Conservation (phyloP, 2,888 invertebrate genomes). For the Odontomyia ornata region DNA sequence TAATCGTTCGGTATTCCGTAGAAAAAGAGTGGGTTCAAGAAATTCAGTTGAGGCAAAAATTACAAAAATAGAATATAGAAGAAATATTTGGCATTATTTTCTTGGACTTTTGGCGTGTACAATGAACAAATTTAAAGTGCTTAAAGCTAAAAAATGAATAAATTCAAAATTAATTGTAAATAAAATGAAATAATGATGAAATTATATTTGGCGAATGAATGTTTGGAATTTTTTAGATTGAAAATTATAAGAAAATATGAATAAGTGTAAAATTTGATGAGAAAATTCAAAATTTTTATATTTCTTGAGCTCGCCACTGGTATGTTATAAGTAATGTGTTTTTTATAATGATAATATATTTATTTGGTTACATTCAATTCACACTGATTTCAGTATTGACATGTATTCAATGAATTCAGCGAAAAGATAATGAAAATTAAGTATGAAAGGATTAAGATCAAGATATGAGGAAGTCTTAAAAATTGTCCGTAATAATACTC, state of each 20-base stretch:
- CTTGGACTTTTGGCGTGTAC: background rate
- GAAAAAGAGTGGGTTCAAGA: conserved; percentile 39
- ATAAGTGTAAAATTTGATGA: background rate
- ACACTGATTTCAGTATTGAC: conserved; percentile 4
- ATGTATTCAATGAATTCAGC: conserved; percentile 11
- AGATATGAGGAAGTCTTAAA: background rate
- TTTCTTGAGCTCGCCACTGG: conserved; percentile 40
- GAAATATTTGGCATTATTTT: background rate
- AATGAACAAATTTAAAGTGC: conserved; percentile 5
- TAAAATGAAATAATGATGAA: conserved; percentile 6
- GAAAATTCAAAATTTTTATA: conserved; percentile 28
- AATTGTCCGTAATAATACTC: conserved; percentile 38
- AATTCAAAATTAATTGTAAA: conserved; percentile 35
- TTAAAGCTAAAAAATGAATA: background rate
- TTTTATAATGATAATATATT: conserved; percentile 13
- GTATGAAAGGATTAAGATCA: no score
- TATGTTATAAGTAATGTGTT: conserved; percentile 34
- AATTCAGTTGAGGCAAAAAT: conserved; percentile 19
- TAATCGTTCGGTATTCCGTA: conserved; percentile 37
- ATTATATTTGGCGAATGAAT: background rate
- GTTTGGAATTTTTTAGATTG: background rate
- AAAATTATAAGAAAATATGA: background rate
- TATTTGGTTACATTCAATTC: conserved; percentile 8
- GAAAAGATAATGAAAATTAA: background rate
- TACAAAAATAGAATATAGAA: no score